Evolutionary conservation across 35 echinoderm and acorn worm species (phyloP), one percentile per base, ranked within the genome.

Genomic region (Anneissia japonica): DNA sequence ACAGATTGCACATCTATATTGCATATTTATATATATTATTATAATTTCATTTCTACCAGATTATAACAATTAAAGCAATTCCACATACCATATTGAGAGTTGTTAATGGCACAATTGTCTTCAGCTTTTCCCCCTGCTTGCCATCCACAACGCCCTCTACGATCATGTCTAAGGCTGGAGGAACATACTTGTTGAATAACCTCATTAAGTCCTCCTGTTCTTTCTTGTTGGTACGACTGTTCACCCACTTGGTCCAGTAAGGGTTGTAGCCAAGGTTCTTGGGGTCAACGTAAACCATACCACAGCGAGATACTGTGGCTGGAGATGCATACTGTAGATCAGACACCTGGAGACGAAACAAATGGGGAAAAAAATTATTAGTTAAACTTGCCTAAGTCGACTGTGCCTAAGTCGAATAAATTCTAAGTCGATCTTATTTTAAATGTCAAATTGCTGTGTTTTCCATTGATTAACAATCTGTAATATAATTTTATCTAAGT

Each of bases 321-420:
- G 96, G 96, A 14, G 96, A 99, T 34, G 96, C 96, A 81, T 99
- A 99, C 79, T 99, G 96, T 36, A 99, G 85, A 82, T 99, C 96
- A 6, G 91, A 93, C n/a, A 99, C 96, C 96, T 99, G 35, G 3
- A 23, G 21, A 78, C 0, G 31, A 87, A 12, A 17, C 76, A 78
- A 17, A 14, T 13, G 51, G 28, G 28, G 51, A 28, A 64, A 64
- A 64, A 64, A 14, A 14, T n/a, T 64, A n/a, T 14, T 64, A 64
- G 51, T 14, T 64, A 14, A 14, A n/a, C n/a, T n/a, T n/a, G n/a
- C n/a, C n/a, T n/a, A n/a, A n/a, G n/a, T n/a, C n/a, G n/a, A n/a
- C n/a, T n/a, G n/a, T n/a, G n/a, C n/a, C n/a, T n/a, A n/a, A n/a
- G n/a, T n/a, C n/a, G n/a, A n/a, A n/a, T n/a, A n/a, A n/a, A n/a